Evolutionary conservation across 2,113 vertebrate species (phyloP), one percentile per base, ranked within the genome.

Genomic region (Acinonyx jubatus): DNA sequence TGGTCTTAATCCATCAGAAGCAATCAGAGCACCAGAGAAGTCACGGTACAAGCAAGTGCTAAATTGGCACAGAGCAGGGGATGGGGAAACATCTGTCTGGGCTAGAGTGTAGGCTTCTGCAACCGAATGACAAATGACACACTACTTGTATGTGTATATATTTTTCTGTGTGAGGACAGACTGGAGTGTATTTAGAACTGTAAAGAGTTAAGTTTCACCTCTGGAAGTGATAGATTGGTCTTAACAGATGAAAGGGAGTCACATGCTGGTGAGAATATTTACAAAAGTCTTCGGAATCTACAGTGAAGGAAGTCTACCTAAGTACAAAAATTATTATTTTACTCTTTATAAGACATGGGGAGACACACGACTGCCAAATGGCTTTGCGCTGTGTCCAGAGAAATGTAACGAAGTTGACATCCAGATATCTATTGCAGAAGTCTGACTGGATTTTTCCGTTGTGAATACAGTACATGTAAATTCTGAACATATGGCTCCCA

Each of bases 401-500:
- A 97, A 96, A 94, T 95, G 92, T 95, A 96, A 94, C 18, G 9
- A 94, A 96, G 80, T 69, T 96, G 94, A 96, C 79, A 97, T 94
- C 87, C 91, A 97, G 83, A 96, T 97, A 97, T 96, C 95, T 94
- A 96, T 94, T 96, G 87, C 96, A 97, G 79, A 97, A 98, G 41
- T 90, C 82, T 97, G 90, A 98, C 83, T 94, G 94, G 92, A 97
- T 84, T 96, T 98, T 98, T 98, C 97, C 92, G 1, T 96, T 98
- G 94, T 90, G 92, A 95, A 96, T 93, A 84, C 16, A 96, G 65
- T 52, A 13, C 91, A 97, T 98, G 84, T 73, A 97, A 97, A 96
- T 97, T 94, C 69, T 96, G 90, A 97, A 96, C 97, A 98, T 98
- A 98, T 98, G 97, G 96, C 84, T 98, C 90, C 68, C 97, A 98